Evolutionary conservation across 2,888 invertebrate genomes (phyloP).

Genomic region (Drosophila emarginata): DNA sequence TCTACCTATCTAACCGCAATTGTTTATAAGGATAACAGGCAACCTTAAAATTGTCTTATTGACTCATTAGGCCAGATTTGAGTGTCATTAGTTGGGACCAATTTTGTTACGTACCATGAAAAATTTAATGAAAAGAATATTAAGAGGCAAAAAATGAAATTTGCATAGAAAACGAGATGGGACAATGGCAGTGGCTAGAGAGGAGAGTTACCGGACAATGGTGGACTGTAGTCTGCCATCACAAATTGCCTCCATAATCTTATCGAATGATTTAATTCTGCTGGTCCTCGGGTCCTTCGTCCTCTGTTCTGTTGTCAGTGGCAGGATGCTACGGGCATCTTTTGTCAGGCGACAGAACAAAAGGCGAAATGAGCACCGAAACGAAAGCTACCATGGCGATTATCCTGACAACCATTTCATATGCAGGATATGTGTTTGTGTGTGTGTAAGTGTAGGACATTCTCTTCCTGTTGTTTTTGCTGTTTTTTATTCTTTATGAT

Average conservation of each 20-base stretch:
- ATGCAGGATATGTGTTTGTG: neutral
- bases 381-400: slow-evolving; percentile 1
- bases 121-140: slow-evolving; percentile 63
- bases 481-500: slow-evolving; percentile 18
- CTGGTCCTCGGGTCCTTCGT: slow-evolving; percentile 22
- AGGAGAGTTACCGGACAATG: slow-evolving; percentile 39
- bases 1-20: slow-evolving; percentile 10
- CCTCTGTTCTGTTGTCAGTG: slow-evolving; percentile 17
- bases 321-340: slow-evolving; percentile 25
- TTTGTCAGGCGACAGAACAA: slow-evolving; percentile 38
- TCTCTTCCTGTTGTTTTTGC: slow-evolving; percentile 14
- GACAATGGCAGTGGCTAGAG: neutral
- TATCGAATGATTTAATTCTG: slow-evolving; percentile 77
- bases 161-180: slow-evolving; percentile 59
- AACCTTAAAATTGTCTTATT: slow-evolving; percentile 63
- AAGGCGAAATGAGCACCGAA: slow-evolving; percentile 58
- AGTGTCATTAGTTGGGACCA: slow-evolving; percentile 58
- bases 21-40: neutral
- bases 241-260: slow-evolving; percentile 68
- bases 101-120: slow-evolving; percentile 37
- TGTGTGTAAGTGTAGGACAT: neutral
- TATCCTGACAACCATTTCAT: slow-evolving; percentile 11
- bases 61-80: slow-evolving; percentile 72
- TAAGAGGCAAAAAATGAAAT: slow-evolving; percentile 43
- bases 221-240: slow-evolving; percentile 24